Percentiles rank a stretch among this genome's conserved stretches.
phyloP scores from a whole-genome alignment of 2,888 invertebrate species.

The Spatulosminthurus flaviceps region DNA sequence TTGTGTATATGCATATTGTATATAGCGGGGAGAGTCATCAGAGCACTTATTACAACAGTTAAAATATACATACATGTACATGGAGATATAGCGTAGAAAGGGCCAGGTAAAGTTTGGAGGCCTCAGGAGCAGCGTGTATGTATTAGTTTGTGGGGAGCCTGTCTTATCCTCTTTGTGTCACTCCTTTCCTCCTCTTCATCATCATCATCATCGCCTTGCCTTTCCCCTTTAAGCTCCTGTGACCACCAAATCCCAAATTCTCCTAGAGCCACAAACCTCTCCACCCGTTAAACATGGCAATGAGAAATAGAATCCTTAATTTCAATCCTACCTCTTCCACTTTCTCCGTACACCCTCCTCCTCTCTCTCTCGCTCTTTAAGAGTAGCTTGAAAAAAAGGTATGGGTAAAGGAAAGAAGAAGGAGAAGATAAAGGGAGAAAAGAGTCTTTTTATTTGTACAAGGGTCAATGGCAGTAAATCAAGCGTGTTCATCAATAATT shows the following conservation, averaged over 20 bases:
- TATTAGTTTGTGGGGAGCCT: not conserved
- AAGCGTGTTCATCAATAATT: constrained; percentile 9
- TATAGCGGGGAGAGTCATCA: not conserved
- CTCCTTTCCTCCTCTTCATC: not conserved
- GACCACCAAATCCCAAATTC: too few species aligned
- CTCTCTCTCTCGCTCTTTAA: not conserved
- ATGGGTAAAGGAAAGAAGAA: too few species aligned
- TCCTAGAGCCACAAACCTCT: not conserved
- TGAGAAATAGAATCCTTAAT: not conserved
- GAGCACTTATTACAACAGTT: too few species aligned
- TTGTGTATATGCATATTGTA: too few species aligned
- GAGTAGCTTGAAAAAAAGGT: too few species aligned
- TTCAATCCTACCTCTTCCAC: not conserved
- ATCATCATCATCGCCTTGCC: not conserved
- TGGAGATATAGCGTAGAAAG: too few species aligned
- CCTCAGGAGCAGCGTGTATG: too few species aligned
- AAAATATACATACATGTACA: too few species aligned
- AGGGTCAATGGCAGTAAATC: not conserved
- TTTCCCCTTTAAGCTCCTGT: too few species aligned
- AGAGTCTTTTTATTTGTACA: not conserved
- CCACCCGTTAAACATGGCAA: not conserved
- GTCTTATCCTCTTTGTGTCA: not conserved
- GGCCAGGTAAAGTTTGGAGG: too few species aligned
- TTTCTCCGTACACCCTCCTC: not conserved
- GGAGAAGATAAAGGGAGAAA: not conserved